phyloP scores from a whole-genome alignment of 2,797 vertebrate species.

The Tinamus major region DNA sequence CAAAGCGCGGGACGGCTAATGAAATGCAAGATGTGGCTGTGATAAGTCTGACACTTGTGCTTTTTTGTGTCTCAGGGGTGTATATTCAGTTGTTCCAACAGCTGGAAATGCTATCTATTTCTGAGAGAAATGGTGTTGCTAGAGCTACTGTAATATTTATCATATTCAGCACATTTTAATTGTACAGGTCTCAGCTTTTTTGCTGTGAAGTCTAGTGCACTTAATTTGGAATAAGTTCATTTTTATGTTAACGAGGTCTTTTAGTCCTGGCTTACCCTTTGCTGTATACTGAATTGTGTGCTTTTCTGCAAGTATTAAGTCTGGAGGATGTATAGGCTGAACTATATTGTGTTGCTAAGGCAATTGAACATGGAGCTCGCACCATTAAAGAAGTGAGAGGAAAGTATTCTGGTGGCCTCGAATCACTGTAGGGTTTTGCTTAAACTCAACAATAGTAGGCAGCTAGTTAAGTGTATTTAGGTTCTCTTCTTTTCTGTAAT shows the following conservation, averaged over 20 bases:
- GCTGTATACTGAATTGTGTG: background rate
- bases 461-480: background rate
- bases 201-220: background rate
- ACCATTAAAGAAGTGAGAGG: background rate
- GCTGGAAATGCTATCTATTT: background rate
- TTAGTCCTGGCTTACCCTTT: slow-evolving; percentile 20
- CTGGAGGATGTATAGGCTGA: background rate
- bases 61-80: background rate
- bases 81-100: slow-evolving; percentile 22
- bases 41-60: background rate
- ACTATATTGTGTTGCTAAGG: background rate
- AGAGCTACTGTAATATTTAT: background rate
- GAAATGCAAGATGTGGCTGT: background rate
- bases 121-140: background rate
- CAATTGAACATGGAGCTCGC: background rate
- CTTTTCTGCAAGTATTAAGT: background rate
- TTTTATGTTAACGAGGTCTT: slow-evolving; percentile 36
- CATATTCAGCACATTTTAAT: slow-evolving; percentile 9
- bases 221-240: slow-evolving; percentile 17
- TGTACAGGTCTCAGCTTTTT: background rate
- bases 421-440: background rate
- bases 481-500: background rate
- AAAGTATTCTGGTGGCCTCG: background rate
- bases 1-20: background rate
- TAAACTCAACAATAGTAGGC: background rate